Conservation (phyloP, 2,888 invertebrate genomes). For the Phasia obesa region DNA sequence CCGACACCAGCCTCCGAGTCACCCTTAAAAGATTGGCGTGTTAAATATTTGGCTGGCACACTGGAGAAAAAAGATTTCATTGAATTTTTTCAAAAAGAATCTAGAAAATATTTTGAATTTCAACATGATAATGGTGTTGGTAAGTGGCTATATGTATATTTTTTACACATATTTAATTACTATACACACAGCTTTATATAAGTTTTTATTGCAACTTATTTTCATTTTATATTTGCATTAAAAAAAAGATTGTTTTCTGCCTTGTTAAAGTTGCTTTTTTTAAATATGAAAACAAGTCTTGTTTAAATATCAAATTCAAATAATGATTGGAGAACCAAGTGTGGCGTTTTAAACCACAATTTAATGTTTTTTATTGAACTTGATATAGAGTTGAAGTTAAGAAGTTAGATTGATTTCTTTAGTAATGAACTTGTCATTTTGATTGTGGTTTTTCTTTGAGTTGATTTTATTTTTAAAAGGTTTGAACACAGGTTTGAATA, state of each 20-base stretch:
- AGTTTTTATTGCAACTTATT: background rate
- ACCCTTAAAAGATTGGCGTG: conserved; percentile 82
- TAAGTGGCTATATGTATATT: conserved; percentile 73
- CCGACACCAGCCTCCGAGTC: conserved; percentile 74
- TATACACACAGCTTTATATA: background rate
- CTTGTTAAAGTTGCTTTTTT: conserved; percentile 1
- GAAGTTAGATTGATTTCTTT: conserved; percentile 23
- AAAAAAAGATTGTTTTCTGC: too few species aligned
- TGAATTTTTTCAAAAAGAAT: conserved; percentile 80
- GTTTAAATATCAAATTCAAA: conserved; percentile 26
- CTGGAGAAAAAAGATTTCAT: conserved; percentile 79
- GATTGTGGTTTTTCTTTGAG: conserved; percentile 23
- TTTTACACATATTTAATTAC: background rate
- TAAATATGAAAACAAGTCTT: background rate
- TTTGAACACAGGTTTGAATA: too few species aligned
- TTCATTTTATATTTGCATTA: background rate
- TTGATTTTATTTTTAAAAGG: too few species aligned
- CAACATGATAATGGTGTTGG: conserved; percentile 79
- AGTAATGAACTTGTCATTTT: conserved; percentile 48
- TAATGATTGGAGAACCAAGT: too few species aligned
- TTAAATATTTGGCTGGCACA: conserved; percentile 80
- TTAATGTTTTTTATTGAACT: conserved; percentile 56
- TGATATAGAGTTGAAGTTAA: conserved; percentile 51
- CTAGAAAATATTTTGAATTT: conserved; percentile 81
- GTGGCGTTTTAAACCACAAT: conserved; percentile 46